A percentile compares a stretch with the other conserved stretches of the same genome.
Conservation (phyloP, 2,888 invertebrate species). For the Apamea sordens region DNA sequence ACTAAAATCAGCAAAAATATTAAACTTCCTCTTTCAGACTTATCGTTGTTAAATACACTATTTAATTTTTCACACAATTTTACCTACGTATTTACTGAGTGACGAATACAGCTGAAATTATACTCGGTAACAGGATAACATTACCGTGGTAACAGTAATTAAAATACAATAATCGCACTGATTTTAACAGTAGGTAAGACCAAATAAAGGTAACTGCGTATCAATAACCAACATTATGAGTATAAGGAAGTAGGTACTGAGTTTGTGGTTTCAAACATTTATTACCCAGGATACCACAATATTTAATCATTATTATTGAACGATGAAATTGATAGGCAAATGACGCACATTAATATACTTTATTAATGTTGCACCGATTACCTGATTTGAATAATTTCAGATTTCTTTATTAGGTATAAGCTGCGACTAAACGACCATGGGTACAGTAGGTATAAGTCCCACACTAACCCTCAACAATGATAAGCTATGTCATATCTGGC, state of each 20-base stretch:
- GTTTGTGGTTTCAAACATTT: not conserved
- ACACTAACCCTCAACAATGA: not conserved
- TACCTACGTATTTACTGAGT: not conserved
- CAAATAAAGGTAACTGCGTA: not conserved
- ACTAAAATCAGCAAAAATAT: not conserved
- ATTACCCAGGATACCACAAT: not conserved
- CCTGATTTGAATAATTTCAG: not conserved
- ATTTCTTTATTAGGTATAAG: not conserved
- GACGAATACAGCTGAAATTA: not conserved
- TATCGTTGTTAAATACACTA: not conserved
- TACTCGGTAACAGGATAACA: not conserved
- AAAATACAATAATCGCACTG: not conserved
- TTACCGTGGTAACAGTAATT: not conserved
- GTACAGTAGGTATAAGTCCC: not conserved
- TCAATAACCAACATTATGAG: not conserved
- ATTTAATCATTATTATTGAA: not conserved
- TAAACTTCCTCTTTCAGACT: not conserved
- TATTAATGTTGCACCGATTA: not conserved
- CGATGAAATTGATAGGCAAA: constrained; percentile 1
- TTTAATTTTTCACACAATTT: not conserved
- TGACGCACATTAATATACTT: not conserved
- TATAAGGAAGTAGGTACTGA: not conserved
- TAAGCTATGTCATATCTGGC: not conserved
- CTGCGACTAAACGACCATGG: not conserved
- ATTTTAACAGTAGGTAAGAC: not conserved